A percentile compares a stretch with the other conserved stretches of the same genome.
phyloP scores from a whole-genome alignment of 2,113 vertebrate genomes.

The Melozone crissalis region DNA sequence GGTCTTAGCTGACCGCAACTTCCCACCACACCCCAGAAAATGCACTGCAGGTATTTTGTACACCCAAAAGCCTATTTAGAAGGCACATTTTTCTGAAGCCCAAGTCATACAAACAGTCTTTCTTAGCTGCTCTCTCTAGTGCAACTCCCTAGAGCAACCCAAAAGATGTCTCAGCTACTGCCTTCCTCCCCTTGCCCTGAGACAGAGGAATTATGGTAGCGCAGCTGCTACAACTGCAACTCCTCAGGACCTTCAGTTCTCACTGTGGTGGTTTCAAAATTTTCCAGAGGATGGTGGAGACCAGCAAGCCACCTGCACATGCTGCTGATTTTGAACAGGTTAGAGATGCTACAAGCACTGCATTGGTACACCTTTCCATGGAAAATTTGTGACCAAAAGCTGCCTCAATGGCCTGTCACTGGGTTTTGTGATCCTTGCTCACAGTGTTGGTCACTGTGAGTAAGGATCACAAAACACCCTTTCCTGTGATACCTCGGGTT shows the following conservation, averaged over 20 bases:
- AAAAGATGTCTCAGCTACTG: neutral
- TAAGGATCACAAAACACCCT: neutral
- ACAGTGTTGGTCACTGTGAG: fast-evolving
- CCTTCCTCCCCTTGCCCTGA: neutral
- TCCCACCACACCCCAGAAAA: neutral
- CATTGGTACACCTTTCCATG: fast-evolving
- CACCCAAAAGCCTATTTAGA: neutral
- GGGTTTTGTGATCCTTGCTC: neutral
- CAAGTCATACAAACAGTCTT: neutral
- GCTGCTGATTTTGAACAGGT: neutral
- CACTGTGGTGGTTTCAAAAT: neutral
- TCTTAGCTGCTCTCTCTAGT: neutral
- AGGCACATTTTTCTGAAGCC: neutral
- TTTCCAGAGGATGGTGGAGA: neutral
- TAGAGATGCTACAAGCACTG: neutral
- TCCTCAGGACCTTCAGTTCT: neutral
- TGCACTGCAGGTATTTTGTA: neutral
- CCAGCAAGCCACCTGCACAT: neutral
- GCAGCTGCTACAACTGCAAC: neutral
- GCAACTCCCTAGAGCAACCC: neutral
- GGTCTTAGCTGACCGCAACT: fast-evolving
- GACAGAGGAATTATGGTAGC: neutral
- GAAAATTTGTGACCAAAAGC: neutral
- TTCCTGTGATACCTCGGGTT: neutral
- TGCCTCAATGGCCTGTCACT: neutral